Percentiles rank a stretch among this genome's conserved stretches.
These are phyloP conservation scores for Centroberyx gerrardi DNA, from an alignment of 2,797 vertebrate species.

Conservation along the genomic window DNA sequence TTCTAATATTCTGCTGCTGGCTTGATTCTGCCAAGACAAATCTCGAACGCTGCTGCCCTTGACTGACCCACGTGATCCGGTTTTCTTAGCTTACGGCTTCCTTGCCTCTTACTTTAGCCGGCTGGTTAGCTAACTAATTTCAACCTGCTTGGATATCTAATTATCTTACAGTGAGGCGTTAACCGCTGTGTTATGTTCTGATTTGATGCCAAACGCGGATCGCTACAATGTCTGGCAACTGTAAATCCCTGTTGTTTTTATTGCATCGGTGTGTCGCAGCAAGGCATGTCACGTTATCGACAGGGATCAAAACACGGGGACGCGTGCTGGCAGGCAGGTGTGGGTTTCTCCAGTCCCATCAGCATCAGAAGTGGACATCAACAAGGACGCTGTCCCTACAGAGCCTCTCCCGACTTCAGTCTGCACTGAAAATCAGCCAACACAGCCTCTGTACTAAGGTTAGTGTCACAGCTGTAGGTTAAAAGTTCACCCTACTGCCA, in stretches of 20 bases:
- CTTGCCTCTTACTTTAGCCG: accelerated
- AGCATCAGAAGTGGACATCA: conserved; percentile 18
- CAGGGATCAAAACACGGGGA: not conserved
- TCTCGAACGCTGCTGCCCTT: conserved; percentile 57
- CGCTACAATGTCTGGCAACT: conserved; percentile 57
- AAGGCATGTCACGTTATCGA: not conserved
- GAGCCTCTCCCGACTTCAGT: conserved; percentile 18
- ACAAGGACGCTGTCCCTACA: not conserved
- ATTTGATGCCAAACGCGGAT: not conserved
- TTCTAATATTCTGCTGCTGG: accelerated
- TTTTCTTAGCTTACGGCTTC: not conserved
- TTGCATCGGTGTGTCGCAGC: conserved; percentile 61
- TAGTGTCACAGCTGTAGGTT: not conserved
- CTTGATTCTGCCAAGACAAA: not conserved
- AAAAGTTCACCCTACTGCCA: not conserved
- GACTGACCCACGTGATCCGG: conserved; percentile 62
- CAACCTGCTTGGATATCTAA: accelerated
- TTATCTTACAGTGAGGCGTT: not conserved
- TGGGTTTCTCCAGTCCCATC: conserved; percentile 18
- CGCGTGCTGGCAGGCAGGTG: not conserved
- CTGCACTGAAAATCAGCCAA: conserved; percentile 2
- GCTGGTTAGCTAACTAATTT: too few relatives aligned
- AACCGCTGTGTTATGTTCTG: accelerated
- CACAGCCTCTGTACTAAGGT: conserved; percentile 71
- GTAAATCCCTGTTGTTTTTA: conserved; percentile 40